phyloP scores from a whole-genome alignment of 2,113 vertebrate genomes.

The Ardeotis arabs region DNA sequence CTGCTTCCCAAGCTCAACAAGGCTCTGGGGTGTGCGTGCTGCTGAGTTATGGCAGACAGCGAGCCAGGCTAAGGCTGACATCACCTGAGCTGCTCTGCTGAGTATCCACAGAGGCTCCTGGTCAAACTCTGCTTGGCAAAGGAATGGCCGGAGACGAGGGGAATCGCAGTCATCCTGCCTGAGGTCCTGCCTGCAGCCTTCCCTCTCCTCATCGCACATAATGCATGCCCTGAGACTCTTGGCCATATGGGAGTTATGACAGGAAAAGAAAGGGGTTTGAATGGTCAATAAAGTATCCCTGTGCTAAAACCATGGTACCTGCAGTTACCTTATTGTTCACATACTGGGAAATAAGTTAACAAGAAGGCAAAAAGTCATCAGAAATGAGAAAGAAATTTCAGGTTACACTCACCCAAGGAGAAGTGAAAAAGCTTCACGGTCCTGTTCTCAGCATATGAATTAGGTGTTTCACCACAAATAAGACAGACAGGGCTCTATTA shows the following conservation, averaged over 20 bases:
- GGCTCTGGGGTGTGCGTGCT: background rate
- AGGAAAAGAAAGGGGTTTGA: background rate
- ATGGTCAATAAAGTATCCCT: background rate
- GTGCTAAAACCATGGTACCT: background rate
- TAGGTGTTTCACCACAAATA: background rate
- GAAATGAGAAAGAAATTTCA: background rate
- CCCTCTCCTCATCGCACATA: background rate
- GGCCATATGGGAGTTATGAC: too few relatives aligned
- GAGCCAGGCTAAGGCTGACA: background rate
- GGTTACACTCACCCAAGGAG: background rate
- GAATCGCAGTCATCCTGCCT: background rate
- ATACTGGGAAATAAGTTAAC: background rate
- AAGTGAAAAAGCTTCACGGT: background rate
- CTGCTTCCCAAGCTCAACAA: accelerated
- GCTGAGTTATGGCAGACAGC: background rate
- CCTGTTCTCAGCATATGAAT: background rate
- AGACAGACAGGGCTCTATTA: background rate
- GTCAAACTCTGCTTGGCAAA: background rate
- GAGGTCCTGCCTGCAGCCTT: background rate
- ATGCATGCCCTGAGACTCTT: background rate
- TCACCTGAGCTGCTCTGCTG: background rate
- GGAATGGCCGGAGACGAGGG: background rate
- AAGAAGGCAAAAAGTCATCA: background rate
- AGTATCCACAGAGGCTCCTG: background rate
- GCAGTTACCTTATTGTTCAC: background rate